These are phyloP conservation scores for Coelinius sp. DNA, from an alignment of 2,888 invertebrate genomes.

Conservation along the genomic window DNA sequence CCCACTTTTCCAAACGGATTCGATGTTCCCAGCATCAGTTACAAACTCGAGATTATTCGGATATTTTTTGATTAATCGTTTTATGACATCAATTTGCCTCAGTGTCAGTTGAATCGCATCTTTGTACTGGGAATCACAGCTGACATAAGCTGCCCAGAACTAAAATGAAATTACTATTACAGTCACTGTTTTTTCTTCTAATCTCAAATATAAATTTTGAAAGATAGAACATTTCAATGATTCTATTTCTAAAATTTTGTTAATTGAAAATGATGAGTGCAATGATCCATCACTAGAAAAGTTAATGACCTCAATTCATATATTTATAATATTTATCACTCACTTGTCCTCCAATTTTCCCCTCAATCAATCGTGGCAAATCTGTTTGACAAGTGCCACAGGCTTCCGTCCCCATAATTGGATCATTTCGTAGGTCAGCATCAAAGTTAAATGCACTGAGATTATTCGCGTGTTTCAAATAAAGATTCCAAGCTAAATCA, in stretches of 20 bases:
- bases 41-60: constrained; percentile 68
- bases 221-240: too few species aligned
- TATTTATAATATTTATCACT: constrained; percentile 38
- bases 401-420: constrained; percentile 65
- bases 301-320: neutral
- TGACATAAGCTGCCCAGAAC: constrained; percentile 76
- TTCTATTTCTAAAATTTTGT: too few species aligned
- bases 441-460: constrained; percentile 68
- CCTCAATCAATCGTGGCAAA: constrained; percentile 71
- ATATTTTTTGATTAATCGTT: constrained; percentile 71
- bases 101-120: constrained; percentile 74
- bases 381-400: constrained; percentile 72
- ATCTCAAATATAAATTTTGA: too few species aligned
- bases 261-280: neutral
- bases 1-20: constrained; percentile 60
- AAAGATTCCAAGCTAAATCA: constrained; percentile 71
- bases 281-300: neutral
- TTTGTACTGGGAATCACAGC: constrained; percentile 72
- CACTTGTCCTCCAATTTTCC: constrained; percentile 75
- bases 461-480: constrained; percentile 66
- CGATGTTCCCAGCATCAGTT: constrained; percentile 65
- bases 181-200: too few species aligned
- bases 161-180: constrained; percentile 58
- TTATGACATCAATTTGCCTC: constrained; percentile 77
- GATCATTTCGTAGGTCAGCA: constrained; percentile 65